These are phyloP conservation scores for Helicoverpa armigera DNA, from an alignment of 1,140 invertebrate species.

Conservation along the genomic window DNA sequence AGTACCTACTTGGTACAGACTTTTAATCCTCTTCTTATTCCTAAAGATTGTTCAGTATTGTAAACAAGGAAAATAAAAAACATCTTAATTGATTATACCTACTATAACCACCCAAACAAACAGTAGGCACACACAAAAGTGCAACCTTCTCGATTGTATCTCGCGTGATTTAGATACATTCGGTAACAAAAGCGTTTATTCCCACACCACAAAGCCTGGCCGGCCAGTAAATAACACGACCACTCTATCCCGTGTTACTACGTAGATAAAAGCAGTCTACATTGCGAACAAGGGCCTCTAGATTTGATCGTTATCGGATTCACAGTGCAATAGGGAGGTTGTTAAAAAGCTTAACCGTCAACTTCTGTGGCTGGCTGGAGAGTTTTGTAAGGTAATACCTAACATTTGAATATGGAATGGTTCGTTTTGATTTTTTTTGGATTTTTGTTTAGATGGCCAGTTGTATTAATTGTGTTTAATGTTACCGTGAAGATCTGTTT, in stretches of 20 bases:
- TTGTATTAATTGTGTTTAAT: not conserved
- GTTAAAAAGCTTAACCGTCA: conserved; percentile 34
- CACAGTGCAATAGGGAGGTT: conserved; percentile 24
- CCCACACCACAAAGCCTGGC: conserved; percentile 64
- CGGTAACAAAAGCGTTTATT: conserved; percentile 71
- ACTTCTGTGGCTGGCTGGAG: conserved; percentile 7
- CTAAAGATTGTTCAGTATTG: too few species aligned
- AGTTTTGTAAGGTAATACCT: not conserved
- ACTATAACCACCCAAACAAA: not conserved
- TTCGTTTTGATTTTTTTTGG: not conserved
- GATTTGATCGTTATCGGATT: conserved; percentile 43
- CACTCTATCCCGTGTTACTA: conserved; percentile 51
- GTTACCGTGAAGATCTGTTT: too few species aligned
- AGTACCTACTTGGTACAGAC: too few species aligned
- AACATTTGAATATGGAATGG: conserved; percentile 7
- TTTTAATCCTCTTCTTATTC: too few species aligned
- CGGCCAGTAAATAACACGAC: conserved; percentile 69
- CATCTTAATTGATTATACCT: too few species aligned
- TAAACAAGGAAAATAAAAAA: too few species aligned
- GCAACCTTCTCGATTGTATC: conserved; percentile 64
- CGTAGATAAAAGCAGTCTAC: conserved; percentile 42
- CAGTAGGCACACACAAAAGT: conserved; percentile 44
- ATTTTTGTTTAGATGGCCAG: not conserved
- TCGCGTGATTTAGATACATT: conserved; percentile 72
- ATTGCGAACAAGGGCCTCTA: conserved; percentile 36